Percentiles rank a stretch among this genome's conserved stretches.
Conservation (phyloP, 2,113 vertebrate species). For the Heterotis niloticus region DNA sequence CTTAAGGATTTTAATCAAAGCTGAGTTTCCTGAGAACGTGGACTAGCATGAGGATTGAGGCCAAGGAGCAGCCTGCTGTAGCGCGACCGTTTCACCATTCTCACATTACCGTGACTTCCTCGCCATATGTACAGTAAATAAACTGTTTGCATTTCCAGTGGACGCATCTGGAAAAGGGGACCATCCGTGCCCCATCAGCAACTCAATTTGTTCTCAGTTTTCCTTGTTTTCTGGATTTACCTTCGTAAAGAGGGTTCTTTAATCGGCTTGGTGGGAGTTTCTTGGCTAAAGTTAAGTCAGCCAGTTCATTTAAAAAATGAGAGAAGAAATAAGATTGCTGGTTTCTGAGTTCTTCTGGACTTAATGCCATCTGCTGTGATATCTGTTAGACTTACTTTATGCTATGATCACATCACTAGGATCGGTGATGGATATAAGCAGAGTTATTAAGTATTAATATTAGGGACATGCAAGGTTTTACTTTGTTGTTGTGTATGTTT, state of each 20-base stretch:
- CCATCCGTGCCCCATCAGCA: neutral
- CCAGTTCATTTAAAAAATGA: slow-evolving; percentile 25
- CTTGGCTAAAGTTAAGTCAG: slow-evolving; percentile 46
- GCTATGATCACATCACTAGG: no score
- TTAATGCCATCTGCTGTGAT: no score
- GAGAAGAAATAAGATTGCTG: slow-evolving; percentile 45
- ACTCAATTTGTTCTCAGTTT: neutral
- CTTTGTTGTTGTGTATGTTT: no score
- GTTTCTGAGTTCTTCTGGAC: slow-evolving; percentile 32
- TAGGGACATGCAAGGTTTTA: no score
- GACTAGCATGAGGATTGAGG: slow-evolving; percentile 11
- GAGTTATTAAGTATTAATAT: no score
- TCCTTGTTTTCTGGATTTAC: neutral
- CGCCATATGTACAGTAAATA: neutral
- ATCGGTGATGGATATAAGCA: no score
- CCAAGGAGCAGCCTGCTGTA: neutral
- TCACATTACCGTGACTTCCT: neutral
- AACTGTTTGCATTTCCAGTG: neutral
- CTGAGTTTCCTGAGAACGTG: slow-evolving; percentile 42
- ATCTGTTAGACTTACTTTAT: no score
- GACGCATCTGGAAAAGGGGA: neutral
- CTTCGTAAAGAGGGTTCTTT: slow-evolving; percentile 16
- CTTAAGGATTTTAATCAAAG: slow-evolving; percentile 47
- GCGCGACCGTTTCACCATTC: neutral
- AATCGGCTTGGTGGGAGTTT: slow-evolving; percentile 16